These are phyloP conservation scores for Cottus gobio DNA, from an alignment of 2,113 vertebrate species.

Conservation along the genomic window DNA sequence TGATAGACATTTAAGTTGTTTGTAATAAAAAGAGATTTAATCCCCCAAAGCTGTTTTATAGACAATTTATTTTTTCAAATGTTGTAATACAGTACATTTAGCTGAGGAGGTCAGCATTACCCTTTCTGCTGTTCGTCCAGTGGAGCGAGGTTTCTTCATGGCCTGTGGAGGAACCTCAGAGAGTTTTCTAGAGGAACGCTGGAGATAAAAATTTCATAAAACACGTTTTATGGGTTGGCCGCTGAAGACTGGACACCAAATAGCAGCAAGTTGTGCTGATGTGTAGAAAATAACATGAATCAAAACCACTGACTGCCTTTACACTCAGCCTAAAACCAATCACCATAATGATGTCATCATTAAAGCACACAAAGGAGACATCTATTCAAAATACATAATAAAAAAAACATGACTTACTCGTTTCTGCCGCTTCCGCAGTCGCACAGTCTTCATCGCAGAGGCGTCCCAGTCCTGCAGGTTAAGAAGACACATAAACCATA, in stretches of 20 bases:
- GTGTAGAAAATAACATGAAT: background rate
- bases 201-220: conserved; percentile 45
- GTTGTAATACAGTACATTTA: conserved; percentile 15
- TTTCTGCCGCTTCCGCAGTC: conserved; percentile 91
- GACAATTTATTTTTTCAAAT: background rate
- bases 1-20: background rate
- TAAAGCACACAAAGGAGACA: background rate
- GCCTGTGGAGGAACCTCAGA: conserved; percentile 85
- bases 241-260: background rate
- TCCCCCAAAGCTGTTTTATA: background rate
- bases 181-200: conserved; percentile 91
- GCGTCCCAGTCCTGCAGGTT: conserved; percentile 91
- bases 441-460: conserved; percentile 87
- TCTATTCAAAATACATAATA: background rate
- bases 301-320: background rate
- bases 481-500: background rate
- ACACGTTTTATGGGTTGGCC: background rate
- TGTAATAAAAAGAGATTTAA: background rate
- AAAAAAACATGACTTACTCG: conserved; percentile 79
- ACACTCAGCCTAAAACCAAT: background rate
- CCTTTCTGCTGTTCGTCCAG: conserved; percentile 84
- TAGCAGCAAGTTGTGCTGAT: background rate
- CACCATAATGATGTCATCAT: background rate
- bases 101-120: conserved; percentile 78
- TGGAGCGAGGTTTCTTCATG: conserved; percentile 89